These are phyloP conservation scores for Halcyon leucocephala DNA, from an alignment of 2,797 vertebrate species.

Conservation along the genomic window DNA sequence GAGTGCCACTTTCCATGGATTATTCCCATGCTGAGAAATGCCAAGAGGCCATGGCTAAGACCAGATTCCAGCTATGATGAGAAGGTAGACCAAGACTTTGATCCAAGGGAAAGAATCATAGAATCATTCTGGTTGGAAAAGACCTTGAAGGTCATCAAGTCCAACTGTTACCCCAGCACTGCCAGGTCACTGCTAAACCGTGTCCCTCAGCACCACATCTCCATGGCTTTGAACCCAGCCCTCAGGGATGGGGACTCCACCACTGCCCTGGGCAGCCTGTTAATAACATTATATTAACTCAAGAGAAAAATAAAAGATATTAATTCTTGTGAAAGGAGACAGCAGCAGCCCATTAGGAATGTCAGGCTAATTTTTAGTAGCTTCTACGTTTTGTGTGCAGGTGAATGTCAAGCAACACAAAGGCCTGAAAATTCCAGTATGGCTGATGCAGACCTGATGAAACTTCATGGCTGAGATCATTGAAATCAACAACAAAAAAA, in stretches of 20 bases:
- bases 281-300: neutral
- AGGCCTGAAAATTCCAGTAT: neutral
- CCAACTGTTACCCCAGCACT: too few species aligned
- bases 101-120: neutral
- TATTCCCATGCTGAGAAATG: neutral
- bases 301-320: neutral
- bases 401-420: neutral
- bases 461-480: neutral
- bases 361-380: accelerated
- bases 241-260: too few species aligned
- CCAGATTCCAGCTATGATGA: neutral
- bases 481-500: neutral
- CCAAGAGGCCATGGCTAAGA: neutral
- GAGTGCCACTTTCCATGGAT: neutral
- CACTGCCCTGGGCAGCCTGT: neutral
- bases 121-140: too few species aligned
- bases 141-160: too few species aligned
- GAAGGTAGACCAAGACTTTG: neutral
- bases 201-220: neutral
- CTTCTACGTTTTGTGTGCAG: neutral
- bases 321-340: neutral
- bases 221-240: neutral
- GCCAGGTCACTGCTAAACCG: neutral
- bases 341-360: neutral
- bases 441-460: neutral